Percentiles rank a stretch among this genome's conserved stretches.
These are phyloP conservation scores for Morone saxatilis DNA, from an alignment of 2,113 vertebrate genomes.

Conservation along the genomic window DNA sequence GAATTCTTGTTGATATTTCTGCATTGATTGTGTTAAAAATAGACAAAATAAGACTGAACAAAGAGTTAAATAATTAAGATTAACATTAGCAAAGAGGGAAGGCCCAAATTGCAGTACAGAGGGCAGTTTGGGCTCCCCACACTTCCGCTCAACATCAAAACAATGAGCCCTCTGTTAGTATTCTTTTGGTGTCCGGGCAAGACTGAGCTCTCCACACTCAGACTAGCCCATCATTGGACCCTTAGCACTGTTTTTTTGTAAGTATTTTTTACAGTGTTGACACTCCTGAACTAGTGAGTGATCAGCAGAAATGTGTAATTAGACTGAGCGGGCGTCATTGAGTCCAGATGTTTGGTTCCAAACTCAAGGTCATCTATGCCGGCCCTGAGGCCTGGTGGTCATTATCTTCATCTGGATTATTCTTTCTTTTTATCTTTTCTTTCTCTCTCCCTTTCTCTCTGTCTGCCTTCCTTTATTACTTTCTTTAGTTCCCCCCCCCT, in stretches of 20 bases:
- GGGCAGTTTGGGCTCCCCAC: conserved; percentile 69
- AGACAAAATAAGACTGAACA: not conserved
- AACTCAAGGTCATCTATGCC: conserved; percentile 53
- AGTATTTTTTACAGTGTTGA: conserved; percentile 10
- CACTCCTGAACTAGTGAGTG: conserved; percentile 30
- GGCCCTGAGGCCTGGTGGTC: conserved; percentile 18
- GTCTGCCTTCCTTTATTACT: conserved; percentile 28
- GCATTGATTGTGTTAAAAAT: not conserved
- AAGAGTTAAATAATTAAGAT: conserved; percentile 16
- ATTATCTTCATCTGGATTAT: conserved; percentile 37
- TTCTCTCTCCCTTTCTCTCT: conserved; percentile 4
- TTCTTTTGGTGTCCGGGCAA: conserved; percentile 81
- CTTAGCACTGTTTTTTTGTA: conserved; percentile 22
- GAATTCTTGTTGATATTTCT: not conserved
- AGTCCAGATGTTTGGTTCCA: conserved; percentile 67
- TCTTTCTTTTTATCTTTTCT: not conserved
- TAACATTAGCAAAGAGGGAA: conserved; percentile 43
- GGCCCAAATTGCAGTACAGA: conserved; percentile 33
- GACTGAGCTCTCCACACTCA: conserved; percentile 64
- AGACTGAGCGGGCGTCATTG: conserved; percentile 56
- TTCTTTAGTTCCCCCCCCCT: not conserved
- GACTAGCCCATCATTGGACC: conserved; percentile 48
- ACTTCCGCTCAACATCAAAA: conserved; percentile 77
- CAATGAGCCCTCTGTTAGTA: conserved; percentile 85
- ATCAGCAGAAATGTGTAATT: conserved; percentile 47